These are phyloP conservation scores for Euura saliciscinereae DNA, from an alignment of 1,140 invertebrate genomes.

Conservation along the genomic window DNA sequence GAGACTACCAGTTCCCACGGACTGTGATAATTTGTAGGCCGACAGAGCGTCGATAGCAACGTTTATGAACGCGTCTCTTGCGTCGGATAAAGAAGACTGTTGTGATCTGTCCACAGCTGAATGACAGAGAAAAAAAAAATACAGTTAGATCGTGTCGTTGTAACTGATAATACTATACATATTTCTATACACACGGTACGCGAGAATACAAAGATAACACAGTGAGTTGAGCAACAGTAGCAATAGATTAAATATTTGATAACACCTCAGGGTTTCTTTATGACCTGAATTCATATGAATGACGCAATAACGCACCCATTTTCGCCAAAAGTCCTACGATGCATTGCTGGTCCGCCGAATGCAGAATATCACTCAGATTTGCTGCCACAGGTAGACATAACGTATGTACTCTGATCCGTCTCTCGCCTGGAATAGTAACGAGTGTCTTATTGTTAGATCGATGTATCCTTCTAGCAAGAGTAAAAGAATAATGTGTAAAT, in stretches of 20 bases:
- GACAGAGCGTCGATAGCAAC: constrained; percentile 90
- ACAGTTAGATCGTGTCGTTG: no score
- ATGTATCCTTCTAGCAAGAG: not conserved
- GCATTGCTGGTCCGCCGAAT: constrained; percentile 94
- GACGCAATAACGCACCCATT: constrained; percentile 76
- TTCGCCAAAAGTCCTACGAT: constrained; percentile 92
- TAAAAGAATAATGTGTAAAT: no score
- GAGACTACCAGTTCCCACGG: constrained; percentile 71
- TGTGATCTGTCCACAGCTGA: constrained; percentile 90
- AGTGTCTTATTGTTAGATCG: constrained; percentile 7
- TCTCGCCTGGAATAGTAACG: constrained; percentile 73
- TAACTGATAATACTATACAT: not conserved
- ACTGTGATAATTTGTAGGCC: constrained; percentile 78
- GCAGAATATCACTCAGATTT: constrained; percentile 84
- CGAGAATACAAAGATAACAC: not conserved
- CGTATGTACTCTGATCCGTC: constrained; percentile 97
- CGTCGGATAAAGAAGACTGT: constrained; percentile 86
- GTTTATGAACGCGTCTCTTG: constrained; percentile 95
- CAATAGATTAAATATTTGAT: not conserved
- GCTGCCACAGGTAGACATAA: constrained; percentile 89
- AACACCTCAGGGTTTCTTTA: no score
- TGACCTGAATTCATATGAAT: no score
- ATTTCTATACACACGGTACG: constrained; percentile 2
- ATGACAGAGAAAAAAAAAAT: constrained; percentile 27
- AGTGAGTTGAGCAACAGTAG: not conserved